These are phyloP conservation scores for Alaudala cheleensis DNA, from an alignment of 2,113 vertebrate species.

Conservation along the genomic window DNA sequence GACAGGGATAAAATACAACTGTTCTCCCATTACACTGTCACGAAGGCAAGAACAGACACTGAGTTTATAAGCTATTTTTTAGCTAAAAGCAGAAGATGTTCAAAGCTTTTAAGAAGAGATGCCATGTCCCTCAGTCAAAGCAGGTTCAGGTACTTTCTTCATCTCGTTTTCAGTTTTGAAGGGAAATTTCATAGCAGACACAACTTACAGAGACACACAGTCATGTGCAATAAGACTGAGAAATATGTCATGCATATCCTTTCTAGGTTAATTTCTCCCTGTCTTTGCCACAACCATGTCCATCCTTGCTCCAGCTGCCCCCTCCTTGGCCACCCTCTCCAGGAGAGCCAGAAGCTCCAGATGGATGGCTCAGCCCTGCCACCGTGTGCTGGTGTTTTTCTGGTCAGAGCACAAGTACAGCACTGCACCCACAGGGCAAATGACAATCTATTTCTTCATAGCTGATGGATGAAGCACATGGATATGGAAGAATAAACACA, in stretches of 20 bases:
- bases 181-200: background rate
- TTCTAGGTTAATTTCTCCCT: background rate
- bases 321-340: background rate
- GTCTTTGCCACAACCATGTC: background rate
- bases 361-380: background rate
- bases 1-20: background rate
- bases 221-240: background rate
- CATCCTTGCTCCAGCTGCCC: background rate
- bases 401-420: background rate
- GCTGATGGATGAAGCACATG: background rate
- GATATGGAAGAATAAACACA: background rate
- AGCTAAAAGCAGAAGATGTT: background rate
- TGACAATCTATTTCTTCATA: background rate
- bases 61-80: background rate
- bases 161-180: background rate
- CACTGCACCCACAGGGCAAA: background rate
- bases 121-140: background rate
- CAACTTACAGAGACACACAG: background rate
- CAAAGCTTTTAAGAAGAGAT: background rate
- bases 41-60: rapidly evolving
- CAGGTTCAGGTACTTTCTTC: background rate
- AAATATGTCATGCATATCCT: rapidly evolving
- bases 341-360: background rate
- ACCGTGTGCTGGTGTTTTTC: background rate
- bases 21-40: background rate